phyloP scores from a whole-genome alignment of 1,140 invertebrate genomes.

The Pollicipes pollicipes region DNA sequence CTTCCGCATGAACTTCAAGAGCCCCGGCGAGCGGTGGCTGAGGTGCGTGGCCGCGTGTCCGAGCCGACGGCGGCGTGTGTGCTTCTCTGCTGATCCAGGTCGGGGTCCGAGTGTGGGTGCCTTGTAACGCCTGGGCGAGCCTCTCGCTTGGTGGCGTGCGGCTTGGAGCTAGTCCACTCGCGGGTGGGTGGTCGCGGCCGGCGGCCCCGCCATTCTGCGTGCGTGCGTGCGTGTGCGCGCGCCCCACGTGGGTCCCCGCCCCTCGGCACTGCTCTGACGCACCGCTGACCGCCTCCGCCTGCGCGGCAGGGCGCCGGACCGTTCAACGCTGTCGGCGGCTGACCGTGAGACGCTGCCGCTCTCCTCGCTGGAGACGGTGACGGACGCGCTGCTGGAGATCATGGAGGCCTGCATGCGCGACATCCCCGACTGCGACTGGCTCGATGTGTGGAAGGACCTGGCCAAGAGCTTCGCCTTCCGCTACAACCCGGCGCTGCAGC shows the following conservation, averaged over 20 bases:
- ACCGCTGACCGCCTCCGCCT: too few species aligned
- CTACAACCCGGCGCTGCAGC: constrained; percentile 91
- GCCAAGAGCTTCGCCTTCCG: constrained; percentile 89
- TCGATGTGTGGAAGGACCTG: constrained; percentile 77
- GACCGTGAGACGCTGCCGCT: constrained; percentile 33
- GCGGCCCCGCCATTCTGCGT: too few species aligned
- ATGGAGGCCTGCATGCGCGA: constrained; percentile 92
- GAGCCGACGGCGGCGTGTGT: too few species aligned
- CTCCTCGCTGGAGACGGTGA: constrained; percentile 82
- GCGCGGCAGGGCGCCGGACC: background rate
- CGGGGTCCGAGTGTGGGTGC: too few species aligned
- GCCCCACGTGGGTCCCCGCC: too few species aligned
- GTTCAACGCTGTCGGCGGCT: background rate
- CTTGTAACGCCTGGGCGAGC: too few species aligned
- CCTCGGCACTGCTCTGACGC: too few species aligned
- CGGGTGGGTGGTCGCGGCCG: too few species aligned
- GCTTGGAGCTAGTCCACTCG: too few species aligned
- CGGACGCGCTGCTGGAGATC: constrained; percentile 88
- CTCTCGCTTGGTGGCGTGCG: too few species aligned
- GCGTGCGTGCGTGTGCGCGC: too few species aligned
- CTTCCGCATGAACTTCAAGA: constrained; percentile 66
- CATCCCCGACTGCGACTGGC: constrained; percentile 82
- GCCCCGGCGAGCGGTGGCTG: constrained; percentile 47
- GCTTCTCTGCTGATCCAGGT: too few species aligned
- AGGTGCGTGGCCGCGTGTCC: constrained; percentile 23